phyloP scores from a whole-genome alignment of 1,140 invertebrate genomes.

The Drosophila ficusphila region DNA sequence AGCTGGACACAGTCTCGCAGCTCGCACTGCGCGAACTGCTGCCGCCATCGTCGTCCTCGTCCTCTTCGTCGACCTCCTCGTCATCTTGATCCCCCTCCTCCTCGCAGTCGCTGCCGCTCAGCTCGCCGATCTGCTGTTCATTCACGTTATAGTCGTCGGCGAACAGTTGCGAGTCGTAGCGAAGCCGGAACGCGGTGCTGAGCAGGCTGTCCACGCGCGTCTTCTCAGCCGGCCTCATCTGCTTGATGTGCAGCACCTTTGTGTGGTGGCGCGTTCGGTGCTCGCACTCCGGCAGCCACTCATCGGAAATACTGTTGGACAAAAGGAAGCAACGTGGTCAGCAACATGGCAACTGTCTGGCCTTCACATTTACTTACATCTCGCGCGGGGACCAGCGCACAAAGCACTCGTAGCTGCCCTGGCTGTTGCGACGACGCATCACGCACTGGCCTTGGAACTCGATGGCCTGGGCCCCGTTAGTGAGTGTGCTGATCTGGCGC shows the following conservation, averaged over 20 bases:
- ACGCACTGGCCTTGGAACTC: slow-evolving; percentile 77
- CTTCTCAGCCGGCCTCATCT: slow-evolving; percentile 75
- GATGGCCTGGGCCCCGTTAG: slow-evolving; percentile 72
- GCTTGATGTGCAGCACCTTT: slow-evolving; percentile 79
- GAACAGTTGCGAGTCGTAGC: slow-evolving; percentile 77
- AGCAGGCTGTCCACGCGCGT: slow-evolving; percentile 74
- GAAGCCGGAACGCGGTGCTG: slow-evolving; percentile 71
- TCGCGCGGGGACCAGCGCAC: slow-evolving; percentile 80
- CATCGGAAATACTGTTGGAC: slow-evolving; percentile 69
- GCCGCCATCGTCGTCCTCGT: slow-evolving; percentile 56
- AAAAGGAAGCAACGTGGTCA: neutral
- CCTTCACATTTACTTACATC: slow-evolving; percentile 59
- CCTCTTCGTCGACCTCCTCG: slow-evolving; percentile 48
- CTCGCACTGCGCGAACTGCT: slow-evolving; percentile 50
- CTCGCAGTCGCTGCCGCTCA: slow-evolving; percentile 44
- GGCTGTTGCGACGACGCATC: slow-evolving; percentile 66
- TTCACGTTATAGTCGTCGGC: slow-evolving; percentile 68
- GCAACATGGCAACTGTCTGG: neutral
- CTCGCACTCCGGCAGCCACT: slow-evolving; percentile 75
- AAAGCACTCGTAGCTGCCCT: slow-evolving; percentile 71
- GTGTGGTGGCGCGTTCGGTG: slow-evolving; percentile 61
- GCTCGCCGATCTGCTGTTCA: slow-evolving; percentile 40
- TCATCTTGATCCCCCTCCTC: slow-evolving; percentile 33
- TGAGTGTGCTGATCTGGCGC: slow-evolving; percentile 86
- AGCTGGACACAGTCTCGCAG: slow-evolving; percentile 75